Evolutionary conservation across 53 echinoderm and acorn worm species (phyloP).

Genomic region (Paracentrotus lividus): DNA sequence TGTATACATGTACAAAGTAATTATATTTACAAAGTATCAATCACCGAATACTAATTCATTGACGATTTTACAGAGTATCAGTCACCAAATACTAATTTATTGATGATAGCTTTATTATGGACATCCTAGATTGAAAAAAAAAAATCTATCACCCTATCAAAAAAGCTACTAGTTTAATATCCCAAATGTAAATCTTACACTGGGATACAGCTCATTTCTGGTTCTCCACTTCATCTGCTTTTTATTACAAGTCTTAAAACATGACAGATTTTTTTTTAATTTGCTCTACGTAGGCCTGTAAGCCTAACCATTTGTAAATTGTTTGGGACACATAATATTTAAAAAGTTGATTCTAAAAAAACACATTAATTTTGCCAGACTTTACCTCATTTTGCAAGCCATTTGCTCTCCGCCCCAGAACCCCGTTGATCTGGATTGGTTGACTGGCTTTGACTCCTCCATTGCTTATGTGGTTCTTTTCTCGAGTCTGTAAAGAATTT

Average conservation of each 20-base stretch:
- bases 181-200: not conserved
- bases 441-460: slow-evolving; percentile 74
- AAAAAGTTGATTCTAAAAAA: not conserved
- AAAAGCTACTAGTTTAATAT: too few relatives aligned
- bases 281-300: not conserved
- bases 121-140: not conserved
- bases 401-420: slow-evolving; percentile 77
- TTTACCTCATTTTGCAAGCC: slow-evolving; percentile 73
- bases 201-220: not conserved
- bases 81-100: too few relatives aligned
- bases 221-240: not conserved
- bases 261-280: not conserved
- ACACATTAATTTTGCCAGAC: not conserved
- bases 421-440: slow-evolving; percentile 80
- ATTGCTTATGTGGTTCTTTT: slow-evolving; percentile 64
- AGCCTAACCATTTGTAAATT: not conserved
- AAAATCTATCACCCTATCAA: too few relatives aligned
- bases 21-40: too few relatives aligned
- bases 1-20: too few relatives aligned
- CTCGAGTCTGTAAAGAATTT: slow-evolving; percentile 34
- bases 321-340: not conserved
- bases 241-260: not conserved
- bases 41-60: too few relatives aligned
- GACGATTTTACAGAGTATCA: too few relatives aligned
- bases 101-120: too few relatives aligned